Percentiles rank a stretch among this genome's conserved stretches.
Evolutionary conservation across 2,888 invertebrate genomes (phyloP).

Genomic region (Empis livida): DNA sequence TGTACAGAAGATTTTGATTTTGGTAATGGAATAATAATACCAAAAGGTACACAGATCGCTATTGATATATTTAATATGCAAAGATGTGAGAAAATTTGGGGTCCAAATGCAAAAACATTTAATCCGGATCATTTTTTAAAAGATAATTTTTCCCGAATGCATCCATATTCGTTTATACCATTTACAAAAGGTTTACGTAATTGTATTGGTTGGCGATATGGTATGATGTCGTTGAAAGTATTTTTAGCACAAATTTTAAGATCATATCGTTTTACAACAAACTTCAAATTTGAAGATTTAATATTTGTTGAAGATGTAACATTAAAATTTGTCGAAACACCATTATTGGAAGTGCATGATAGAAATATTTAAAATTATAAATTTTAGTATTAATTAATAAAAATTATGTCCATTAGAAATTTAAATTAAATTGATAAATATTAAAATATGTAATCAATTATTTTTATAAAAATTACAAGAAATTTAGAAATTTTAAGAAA

Average conservation of each 20-base stretch:
- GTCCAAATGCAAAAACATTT: slow-evolving; percentile 25
- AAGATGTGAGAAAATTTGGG: slow-evolving; percentile 29
- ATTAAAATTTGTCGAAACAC: background rate
- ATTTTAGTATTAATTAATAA: too few relatives aligned
- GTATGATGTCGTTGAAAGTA: slow-evolving; percentile 26
- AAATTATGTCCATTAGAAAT: too few relatives aligned
- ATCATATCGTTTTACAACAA: slow-evolving; percentile 21
- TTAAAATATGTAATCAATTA: too few relatives aligned
- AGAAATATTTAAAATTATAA: background rate
- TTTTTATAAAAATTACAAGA: too few relatives aligned
- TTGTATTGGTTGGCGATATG: slow-evolving; percentile 32
- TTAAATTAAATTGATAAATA: too few relatives aligned
- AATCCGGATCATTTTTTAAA: slow-evolving; percentile 30
- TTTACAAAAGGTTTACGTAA: slow-evolving; percentile 32
- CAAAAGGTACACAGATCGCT: slow-evolving; percentile 26
- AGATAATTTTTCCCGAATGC: slow-evolving; percentile 4
- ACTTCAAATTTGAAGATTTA: slow-evolving; percentile 19
- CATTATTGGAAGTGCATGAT: background rate
- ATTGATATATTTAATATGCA: slow-evolving; percentile 30
- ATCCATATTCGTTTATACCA: slow-evolving; percentile 29
- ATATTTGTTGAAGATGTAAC: background rate
- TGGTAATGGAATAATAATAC: slow-evolving; percentile 24
- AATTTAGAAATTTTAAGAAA: too few relatives aligned
- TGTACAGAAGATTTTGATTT: slow-evolving; percentile 19
- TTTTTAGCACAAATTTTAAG: slow-evolving; percentile 27